Conservation (phyloP, 1,140 invertebrate genomes). For the Micrasema longulum region DNA sequence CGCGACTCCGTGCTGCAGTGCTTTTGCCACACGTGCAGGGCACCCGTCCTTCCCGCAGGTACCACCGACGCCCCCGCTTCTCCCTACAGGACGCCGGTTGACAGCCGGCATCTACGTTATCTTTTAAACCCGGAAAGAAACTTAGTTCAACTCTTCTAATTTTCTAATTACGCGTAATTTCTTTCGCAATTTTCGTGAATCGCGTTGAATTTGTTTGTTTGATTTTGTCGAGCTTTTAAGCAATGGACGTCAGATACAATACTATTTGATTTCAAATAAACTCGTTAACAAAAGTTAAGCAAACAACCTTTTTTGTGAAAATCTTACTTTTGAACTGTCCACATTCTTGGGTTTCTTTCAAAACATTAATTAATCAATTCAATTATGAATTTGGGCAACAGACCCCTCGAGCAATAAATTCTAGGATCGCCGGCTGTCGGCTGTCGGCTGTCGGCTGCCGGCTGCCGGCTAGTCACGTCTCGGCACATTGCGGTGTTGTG, state of each 20-base stretch:
- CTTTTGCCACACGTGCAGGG: slow-evolving; percentile 90
- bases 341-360: not conserved
- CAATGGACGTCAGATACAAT: not conserved
- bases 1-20: slow-evolving; percentile 89
- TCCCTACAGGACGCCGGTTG: not conserved
- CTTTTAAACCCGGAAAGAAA: not conserved
- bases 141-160: not conserved
- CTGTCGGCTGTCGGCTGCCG: not conserved
- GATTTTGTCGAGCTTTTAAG: not conserved
- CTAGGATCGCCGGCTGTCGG: too few species aligned
- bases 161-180: not conserved
- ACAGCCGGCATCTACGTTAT: slow-evolving; percentile 28
- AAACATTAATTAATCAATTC: not conserved
- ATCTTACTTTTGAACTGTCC: too few species aligned
- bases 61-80: slow-evolving; percentile 54
- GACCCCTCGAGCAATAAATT: not conserved
- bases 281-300: not conserved
- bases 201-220: not conserved
- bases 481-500: slow-evolving; percentile 49
- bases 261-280: not conserved
- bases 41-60: slow-evolving; percentile 80
- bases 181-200: not conserved
- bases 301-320: too few species aligned
- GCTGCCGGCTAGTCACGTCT: slow-evolving; percentile 6
- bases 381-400: not conserved